Evolutionary conservation across 2,113 vertebrate species (phyloP), one percentile per base, ranked within the genome.

Genomic region (Pomatostomus ruficeps): DNA sequence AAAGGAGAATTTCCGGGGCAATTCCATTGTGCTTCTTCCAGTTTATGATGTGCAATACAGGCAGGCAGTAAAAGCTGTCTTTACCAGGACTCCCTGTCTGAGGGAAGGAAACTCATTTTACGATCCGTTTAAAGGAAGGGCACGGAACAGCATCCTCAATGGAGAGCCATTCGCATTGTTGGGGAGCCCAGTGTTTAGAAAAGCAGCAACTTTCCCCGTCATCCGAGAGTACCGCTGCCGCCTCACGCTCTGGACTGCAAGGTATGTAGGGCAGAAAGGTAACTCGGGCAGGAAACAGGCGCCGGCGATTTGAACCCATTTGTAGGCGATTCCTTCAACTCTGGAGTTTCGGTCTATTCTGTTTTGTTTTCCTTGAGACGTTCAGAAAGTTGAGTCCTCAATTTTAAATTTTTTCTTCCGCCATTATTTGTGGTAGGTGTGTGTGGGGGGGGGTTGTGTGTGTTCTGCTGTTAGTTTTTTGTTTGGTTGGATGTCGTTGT

Each of bases 21-120:
- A 98, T 98, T 97, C 97, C 97, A 98, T 98, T 98, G 98, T 98
- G 96, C 96, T 96, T 91, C 96, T 97, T 98, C 92, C 95, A 97
- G 97, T 98, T 98, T 98, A 98, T 98, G 98, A 95, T 98, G 98
- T 98, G 98, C 97, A 98, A 98, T 98, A 94, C 84, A 98, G 97
- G 93, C 94, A 97, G 97, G 98, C 96, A 98, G 97, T 98, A 98
- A 98, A 98, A 98, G 95, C 95, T 97, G 77, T 91, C 94, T 97
- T 97, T 97, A 97, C 96, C 90, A 85, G 70, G 89, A 96, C 81
- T 96, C 96, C 86, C 70, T 75, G 97, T 97, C 97, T 96, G 95
- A 94, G 92, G 77, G 55, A 61, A 92, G 97, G 97, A 97, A 95
- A 96, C 95, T 92, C 93, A 96, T 97, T 98, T 98, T 98, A 98